Conservation (phyloP, 2,888 invertebrate genomes). For the Drosophila nigritarsus region DNA sequence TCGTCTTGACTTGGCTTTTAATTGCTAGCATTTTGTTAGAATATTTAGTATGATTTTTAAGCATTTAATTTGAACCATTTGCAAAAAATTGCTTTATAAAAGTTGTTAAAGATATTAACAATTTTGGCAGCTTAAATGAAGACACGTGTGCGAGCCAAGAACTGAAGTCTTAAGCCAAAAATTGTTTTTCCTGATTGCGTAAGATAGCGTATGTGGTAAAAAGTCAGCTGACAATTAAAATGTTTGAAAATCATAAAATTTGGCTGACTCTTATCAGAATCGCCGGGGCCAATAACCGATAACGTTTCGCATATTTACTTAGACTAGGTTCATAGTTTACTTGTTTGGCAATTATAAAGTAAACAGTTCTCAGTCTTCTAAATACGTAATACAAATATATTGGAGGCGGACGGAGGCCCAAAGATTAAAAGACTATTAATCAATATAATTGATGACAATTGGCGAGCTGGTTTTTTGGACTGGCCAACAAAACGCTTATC, state of each 20-base stretch:
- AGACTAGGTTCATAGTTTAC: neutral
- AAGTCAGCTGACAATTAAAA: conserved; percentile 58
- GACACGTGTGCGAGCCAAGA: neutral
- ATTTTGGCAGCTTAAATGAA: neutral
- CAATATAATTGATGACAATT: conserved; percentile 80
- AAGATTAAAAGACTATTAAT: conserved; percentile 59
- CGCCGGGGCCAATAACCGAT: conserved; percentile 65
- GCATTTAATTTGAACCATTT: neutral
- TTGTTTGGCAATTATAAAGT: conserved; percentile 27
- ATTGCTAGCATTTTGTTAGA: neutral
- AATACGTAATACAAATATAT: conserved; percentile 25
- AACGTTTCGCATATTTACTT: conserved; percentile 45
- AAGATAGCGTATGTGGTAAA: conserved; percentile 26
- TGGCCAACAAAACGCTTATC: conserved; percentile 76
- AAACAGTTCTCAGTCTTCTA: conserved; percentile 28
- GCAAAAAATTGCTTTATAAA: neutral
- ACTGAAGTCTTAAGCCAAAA: conserved; percentile 6
- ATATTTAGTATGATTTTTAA: neutral
- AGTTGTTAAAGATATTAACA: neutral
- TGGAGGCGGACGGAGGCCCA: conserved; percentile 1
- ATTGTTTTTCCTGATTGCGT: neutral
- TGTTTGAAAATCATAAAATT: conserved; percentile 16
- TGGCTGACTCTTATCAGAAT: conserved; percentile 55
- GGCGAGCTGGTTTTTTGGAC: conserved; percentile 60
- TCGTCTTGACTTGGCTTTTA: neutral